phyloP scores from a whole-genome alignment of 2,113 vertebrate genomes.

The Epinephelus cyanopodus region DNA sequence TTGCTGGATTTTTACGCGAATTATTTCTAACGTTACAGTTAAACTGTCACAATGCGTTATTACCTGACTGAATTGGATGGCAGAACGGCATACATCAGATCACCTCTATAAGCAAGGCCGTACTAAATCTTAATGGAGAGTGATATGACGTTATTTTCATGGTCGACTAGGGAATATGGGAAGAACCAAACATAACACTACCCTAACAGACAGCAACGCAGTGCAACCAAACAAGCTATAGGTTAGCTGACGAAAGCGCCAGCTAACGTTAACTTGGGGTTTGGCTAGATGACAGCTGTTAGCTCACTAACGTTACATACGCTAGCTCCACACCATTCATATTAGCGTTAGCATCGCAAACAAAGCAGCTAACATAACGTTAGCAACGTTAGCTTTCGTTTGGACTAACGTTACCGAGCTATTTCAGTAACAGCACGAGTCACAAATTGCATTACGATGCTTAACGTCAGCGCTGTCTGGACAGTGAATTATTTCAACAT shows the following conservation, averaged over 20 bases:
- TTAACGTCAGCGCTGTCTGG: too few species aligned
- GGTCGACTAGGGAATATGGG: background rate
- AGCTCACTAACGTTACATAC: background rate
- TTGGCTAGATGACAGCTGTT: background rate
- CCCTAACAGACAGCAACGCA: background rate
- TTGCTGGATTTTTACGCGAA: background rate
- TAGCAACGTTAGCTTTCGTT: background rate
- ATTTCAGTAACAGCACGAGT: too few species aligned
- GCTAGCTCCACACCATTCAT: background rate
- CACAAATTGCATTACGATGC: background rate
- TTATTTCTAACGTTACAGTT: background rate
- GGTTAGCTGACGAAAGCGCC: background rate
- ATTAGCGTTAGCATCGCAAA: slow-evolving; percentile 21
- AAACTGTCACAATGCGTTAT: background rate
- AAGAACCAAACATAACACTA: background rate
- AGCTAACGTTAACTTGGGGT: background rate
- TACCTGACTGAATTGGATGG: background rate
- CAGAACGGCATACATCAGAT: background rate
- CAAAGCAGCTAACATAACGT: background rate
- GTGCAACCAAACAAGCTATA: background rate
- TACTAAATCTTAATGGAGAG: background rate
- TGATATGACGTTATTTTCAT: background rate
- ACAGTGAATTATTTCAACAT: background rate
- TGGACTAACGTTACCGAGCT: accelerated
- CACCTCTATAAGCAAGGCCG: background rate